phyloP scores from a whole-genome alignment of 1,140 invertebrate genomes.

The Trichonephila inaurata region DNA sequence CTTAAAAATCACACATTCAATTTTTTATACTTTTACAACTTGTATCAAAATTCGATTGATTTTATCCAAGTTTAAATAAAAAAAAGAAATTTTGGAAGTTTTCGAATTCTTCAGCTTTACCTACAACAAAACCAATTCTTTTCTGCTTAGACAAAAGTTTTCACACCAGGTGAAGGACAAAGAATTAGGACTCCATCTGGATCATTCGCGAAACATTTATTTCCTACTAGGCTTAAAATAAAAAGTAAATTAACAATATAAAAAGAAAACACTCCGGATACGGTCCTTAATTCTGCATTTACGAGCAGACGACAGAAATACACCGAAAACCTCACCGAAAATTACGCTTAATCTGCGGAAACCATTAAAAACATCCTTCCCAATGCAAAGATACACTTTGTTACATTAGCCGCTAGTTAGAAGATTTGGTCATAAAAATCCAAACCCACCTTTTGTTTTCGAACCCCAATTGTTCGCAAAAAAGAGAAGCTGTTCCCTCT shows the following conservation, averaged over 20 bases:
- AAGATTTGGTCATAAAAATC: slow-evolving; percentile 44
- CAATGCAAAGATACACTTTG: slow-evolving; percentile 34
- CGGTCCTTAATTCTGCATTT: slow-evolving; percentile 1
- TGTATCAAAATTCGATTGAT: too few species aligned
- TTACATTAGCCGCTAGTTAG: slow-evolving; percentile 59
- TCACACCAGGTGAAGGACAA: neutral
- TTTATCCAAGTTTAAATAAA: too few species aligned
- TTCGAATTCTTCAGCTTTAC: neutral
- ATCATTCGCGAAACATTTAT: neutral
- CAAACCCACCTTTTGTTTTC: slow-evolving; percentile 29
- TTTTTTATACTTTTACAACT: too few species aligned
- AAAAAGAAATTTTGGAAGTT: too few species aligned
- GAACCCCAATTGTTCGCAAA: neutral
- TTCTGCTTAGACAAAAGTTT: neutral
- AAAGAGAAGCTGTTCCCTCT: neutral
- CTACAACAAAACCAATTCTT: neutral
- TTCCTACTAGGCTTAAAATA: neutral
- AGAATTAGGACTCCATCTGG: neutral
- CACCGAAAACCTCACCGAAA: neutral
- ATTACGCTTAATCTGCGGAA: slow-evolving; percentile 52
- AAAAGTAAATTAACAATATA: neutral
- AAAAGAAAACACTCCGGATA: neutral
- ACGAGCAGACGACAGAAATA: slow-evolving; percentile 59
- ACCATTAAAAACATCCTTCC: slow-evolving; percentile 43
- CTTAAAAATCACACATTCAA: too few species aligned